Base-by-base conservation (phyloP, 2,113 vertebrate species). In the Catagonus wagneri region DNA sequence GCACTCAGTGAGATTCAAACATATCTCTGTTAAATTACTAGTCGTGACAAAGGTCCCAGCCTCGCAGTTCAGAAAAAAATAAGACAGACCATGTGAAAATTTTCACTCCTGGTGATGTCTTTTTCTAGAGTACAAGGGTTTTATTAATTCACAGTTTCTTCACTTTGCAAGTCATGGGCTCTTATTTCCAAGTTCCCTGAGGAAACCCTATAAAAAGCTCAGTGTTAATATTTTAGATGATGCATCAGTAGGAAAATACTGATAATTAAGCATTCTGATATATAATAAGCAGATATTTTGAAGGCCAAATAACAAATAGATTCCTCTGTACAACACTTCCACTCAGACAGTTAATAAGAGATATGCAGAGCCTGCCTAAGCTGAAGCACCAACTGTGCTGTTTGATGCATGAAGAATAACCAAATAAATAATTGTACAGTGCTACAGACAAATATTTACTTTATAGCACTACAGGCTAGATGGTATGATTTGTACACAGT, bases 251-350 rank as follows among this genome's bases (percentile, higher is more conserved):
- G 54, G 80, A 94, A 95, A 78, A 74, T 32, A 56, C 32, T 71
- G 25, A 66, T n/a, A 89, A 92, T 65, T 32, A 71, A 84, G 58
- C 10, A 54, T 85, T 83, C 66, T 81, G 72, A 92, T 68, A 76
- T 34, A 32, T 36, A 72, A 94, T 69, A 81, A 50, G 22, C 63
- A 83, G 94, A 50, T 16, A 79, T 90, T 89, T 69, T 58, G 50
- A 94, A 94, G 75, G 13, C 9, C 85, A 76, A 71, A 78, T 85
- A 61, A 90, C 74, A 92, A 92, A 66, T 29, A 83, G n/a, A 50
- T 83, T 34, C 36, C 29, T 93, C 56, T 32, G 3, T 36, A 72
- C 2, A 39, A 52, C 29, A 50, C 13, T 60, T 84, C 75, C 32
- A 27, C 20, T 76, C 36, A 84, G 52, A 32, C 3, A 65, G 34